These are phyloP conservation scores for Mustela erminea DNA, from an alignment of 2,797 vertebrate genomes.

Conservation along the genomic window DNA sequence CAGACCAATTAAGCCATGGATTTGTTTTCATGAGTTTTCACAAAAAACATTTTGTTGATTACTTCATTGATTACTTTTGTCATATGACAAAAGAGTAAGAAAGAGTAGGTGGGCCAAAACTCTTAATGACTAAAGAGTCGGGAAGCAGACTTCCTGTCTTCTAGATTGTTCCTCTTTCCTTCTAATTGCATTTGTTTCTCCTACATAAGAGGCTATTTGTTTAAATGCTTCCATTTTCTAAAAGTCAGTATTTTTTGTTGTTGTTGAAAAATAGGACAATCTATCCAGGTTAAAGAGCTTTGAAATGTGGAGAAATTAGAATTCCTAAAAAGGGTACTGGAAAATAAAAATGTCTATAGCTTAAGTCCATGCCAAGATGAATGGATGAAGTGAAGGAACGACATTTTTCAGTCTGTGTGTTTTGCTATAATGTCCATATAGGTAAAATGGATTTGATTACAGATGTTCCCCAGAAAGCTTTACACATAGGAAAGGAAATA, in stretches of 20 bases:
- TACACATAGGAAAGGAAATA: not conserved
- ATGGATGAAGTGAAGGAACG: not conserved
- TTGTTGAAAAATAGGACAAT: not conserved
- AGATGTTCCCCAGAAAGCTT: not conserved
- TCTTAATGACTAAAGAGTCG: not conserved
- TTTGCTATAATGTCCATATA: not conserved
- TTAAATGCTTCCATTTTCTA: conserved; percentile 13
- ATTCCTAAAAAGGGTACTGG: not conserved
- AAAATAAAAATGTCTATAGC: not conserved
- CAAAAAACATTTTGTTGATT: not conserved
- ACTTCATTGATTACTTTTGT: not conserved
- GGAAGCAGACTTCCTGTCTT: not conserved
- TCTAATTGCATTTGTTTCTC: not conserved
- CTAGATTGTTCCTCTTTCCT: not conserved
- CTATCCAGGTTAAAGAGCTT: not conserved
- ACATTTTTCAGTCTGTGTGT: not conserved
- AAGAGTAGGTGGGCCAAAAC: not conserved
- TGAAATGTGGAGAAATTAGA: not conserved
- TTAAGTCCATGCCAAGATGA: not conserved
- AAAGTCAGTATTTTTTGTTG: not conserved
- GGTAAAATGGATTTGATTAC: not conserved
- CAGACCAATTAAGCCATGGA: not conserved
- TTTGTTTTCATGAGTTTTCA: not conserved
- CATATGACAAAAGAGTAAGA: not conserved
- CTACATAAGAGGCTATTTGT: not conserved